Percentiles rank a stretch among this genome's conserved stretches.
These are phyloP conservation scores for Patella pellucida DNA, from an alignment of 2,888 invertebrate genomes.

Conservation along the genomic window DNA sequence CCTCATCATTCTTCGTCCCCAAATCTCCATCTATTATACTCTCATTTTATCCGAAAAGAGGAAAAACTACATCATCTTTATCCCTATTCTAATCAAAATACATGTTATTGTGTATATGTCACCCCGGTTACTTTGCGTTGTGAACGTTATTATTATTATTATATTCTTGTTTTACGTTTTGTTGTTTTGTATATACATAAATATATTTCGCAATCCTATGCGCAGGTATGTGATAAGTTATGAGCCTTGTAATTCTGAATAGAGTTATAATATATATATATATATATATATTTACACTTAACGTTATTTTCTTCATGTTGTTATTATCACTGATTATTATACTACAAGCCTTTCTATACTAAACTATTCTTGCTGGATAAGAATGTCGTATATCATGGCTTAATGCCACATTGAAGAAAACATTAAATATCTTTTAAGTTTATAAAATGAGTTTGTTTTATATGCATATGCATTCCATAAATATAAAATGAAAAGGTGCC, in stretches of 20 bases:
- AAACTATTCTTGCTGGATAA: conserved; percentile 10
- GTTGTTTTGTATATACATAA: conserved; percentile 7
- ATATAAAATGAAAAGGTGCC: too few relatives aligned
- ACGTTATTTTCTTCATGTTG: conserved; percentile 7
- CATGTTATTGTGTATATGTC: neutral
- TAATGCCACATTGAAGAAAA: neutral
- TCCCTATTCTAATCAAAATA: neutral
- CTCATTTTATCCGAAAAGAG: conserved; percentile 7
- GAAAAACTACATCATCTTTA: conserved; percentile 4
- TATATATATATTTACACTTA: conserved; percentile 7
- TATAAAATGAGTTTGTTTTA: neutral
- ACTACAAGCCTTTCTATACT: neutral
- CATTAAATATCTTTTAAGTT: neutral
- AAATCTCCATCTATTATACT: neutral
- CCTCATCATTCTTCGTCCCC: too few relatives aligned
- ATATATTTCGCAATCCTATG: conserved; percentile 5
- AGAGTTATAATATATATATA: neutral
- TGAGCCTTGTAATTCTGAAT: conserved; percentile 7
- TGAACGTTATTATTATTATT: neutral
- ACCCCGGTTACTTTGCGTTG: conserved; percentile 9
- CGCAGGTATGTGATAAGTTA: conserved; percentile 7
- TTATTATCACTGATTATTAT: conserved; percentile 7
- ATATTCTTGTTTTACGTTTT: conserved; percentile 4
- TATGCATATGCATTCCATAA: too few relatives aligned
- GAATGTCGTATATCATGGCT: neutral